A percentile compares a stretch with the other conserved stretches of the same genome.
These are phyloP conservation scores for Anas platyrhynchos DNA, from an alignment of 2,113 vertebrate species.

Conservation along the genomic window DNA sequence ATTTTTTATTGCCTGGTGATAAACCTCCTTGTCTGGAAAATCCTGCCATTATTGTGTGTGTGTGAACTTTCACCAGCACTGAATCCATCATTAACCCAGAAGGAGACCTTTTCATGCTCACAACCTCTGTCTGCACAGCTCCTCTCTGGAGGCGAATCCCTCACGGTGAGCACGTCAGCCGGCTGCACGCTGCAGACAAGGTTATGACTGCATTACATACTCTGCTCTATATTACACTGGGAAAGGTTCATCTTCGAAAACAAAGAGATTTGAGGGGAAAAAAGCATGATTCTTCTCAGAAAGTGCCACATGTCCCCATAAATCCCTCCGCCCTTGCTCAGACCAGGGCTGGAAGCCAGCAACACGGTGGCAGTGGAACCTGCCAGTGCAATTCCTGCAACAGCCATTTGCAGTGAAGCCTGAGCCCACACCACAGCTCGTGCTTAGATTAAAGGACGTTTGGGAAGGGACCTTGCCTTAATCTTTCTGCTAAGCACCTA, in stretches of 20 bases:
- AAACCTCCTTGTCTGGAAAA: background rate
- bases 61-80: slow-evolving; percentile 9
- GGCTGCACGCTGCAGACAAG: slow-evolving; percentile 28
- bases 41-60: background rate
- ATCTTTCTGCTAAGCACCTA: slow-evolving; percentile 33
- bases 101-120: slow-evolving; percentile 54
- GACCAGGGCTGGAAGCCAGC: background rate
- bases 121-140: slow-evolving; percentile 9
- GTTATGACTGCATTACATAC: slow-evolving; percentile 56
- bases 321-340: background rate
- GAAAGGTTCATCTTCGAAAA: slow-evolving; percentile 38
- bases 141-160: slow-evolving; percentile 47
- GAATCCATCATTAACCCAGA: slow-evolving; percentile 32
- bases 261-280: background rate
- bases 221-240: background rate
- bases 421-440: background rate
- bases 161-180: slow-evolving; percentile 17
- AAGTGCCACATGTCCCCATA: slow-evolving; percentile 29
- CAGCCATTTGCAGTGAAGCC: background rate
- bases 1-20: background rate
- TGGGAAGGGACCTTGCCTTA: slow-evolving; percentile 3
- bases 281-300: background rate
- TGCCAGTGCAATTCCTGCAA: background rate
- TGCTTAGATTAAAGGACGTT: background rate
- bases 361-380: background rate